Conservation (phyloP, 2,888 invertebrate genomes). For the Thymelicus lineola region DNA sequence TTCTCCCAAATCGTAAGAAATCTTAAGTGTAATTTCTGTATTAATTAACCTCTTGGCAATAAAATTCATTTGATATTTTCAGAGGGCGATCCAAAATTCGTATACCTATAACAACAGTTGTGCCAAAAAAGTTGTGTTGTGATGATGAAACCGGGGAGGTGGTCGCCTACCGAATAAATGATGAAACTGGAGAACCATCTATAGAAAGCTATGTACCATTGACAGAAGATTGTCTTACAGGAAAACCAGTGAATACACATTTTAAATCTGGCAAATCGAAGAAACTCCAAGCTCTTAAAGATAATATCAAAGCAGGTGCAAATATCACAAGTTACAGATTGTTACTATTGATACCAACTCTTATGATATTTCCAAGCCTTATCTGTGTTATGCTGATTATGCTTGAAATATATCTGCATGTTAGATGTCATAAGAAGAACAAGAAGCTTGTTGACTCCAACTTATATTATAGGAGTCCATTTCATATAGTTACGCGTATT, state of each 20-base stretch:
- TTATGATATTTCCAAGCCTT: slow-evolving; percentile 84
- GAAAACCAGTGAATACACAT: slow-evolving; percentile 43
- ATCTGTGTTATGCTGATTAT: slow-evolving; percentile 79
- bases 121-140: slow-evolving; percentile 57
- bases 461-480: slow-evolving; percentile 88
- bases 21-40: too few species aligned
- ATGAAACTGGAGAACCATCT: slow-evolving; percentile 82
- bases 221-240: slow-evolving; percentile 17
- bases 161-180: slow-evolving; percentile 68
- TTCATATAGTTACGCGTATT: slow-evolving; percentile 87
- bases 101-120: slow-evolving; percentile 9
- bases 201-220: slow-evolving; percentile 46
- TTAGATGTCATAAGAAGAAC: slow-evolving; percentile 89
- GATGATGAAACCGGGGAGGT: slow-evolving; percentile 84
- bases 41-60: neutral
- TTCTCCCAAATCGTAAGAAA: too few species aligned
- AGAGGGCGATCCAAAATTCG: slow-evolving; percentile 12
- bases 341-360: slow-evolving; percentile 85
- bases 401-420: slow-evolving; percentile 87
- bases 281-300: slow-evolving; percentile 67
- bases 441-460: slow-evolving; percentile 82
- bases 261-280: slow-evolving; percentile 60
- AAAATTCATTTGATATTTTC: neutral
- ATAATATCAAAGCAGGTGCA: slow-evolving; percentile 68
- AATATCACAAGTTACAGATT: slow-evolving; percentile 76